A percentile compares a stretch with the other conserved stretches of the same genome.
phyloP scores from a whole-genome alignment of 1,140 invertebrate species.

The Euborellia annulipes region DNA sequence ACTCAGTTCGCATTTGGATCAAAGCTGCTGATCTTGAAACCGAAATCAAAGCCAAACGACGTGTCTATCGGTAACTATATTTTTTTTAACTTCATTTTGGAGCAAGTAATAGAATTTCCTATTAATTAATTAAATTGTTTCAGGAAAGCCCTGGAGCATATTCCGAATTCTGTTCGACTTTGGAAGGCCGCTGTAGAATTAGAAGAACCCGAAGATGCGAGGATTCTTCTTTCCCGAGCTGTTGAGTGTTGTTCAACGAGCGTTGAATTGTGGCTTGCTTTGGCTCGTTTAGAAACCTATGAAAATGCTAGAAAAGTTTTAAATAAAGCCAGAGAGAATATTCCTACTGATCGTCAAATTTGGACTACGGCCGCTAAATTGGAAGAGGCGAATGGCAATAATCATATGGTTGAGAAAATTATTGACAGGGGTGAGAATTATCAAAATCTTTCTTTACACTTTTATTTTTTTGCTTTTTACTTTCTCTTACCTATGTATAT shows the following conservation, averaged over 20 bases:
- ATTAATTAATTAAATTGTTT: not conserved
- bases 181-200: constrained; percentile 99
- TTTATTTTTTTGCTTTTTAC: no score
- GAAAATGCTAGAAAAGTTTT: constrained; percentile 89
- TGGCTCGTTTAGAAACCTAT: constrained; percentile 91
- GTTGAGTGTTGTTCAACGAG: constrained; percentile 97
- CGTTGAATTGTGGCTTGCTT: constrained; percentile 94
- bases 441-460: no score
- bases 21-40: constrained; percentile 95
- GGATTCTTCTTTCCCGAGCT: constrained; percentile 85
- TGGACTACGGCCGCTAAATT: constrained; percentile 96
- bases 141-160: constrained; percentile 81
- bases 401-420: constrained; percentile 92
- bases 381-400: constrained; percentile 94
- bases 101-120: not conserved
- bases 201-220: constrained; percentile 94
- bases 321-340: constrained; percentile 97
- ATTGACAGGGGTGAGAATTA: constrained; percentile 54
- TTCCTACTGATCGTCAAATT: constrained; percentile 96
- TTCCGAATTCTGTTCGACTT: constrained; percentile 93
- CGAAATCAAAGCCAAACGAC: constrained; percentile 86
- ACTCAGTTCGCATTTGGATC: constrained; percentile 93
- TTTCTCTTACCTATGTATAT: no score
- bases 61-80: constrained; percentile 60
- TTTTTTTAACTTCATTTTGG: no score